phyloP scores from a whole-genome alignment of 2,797 vertebrate species.

The Cryptoblepharus egeriae region DNA sequence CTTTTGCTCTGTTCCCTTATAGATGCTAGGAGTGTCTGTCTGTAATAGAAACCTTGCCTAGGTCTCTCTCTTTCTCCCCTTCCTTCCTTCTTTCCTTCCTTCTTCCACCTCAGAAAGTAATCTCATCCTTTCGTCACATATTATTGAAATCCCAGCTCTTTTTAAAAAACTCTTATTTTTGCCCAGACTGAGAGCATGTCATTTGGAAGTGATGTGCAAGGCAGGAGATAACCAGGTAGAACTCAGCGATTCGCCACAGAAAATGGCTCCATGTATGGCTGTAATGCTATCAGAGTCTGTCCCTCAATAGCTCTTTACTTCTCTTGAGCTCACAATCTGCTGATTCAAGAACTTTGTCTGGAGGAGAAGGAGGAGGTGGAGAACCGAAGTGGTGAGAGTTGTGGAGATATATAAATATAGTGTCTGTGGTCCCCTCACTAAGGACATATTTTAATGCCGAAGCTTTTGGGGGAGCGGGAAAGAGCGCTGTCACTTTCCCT shows the following conservation, averaged over 20 bases:
- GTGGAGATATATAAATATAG: constrained; percentile 75
- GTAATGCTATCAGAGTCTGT: constrained; percentile 83
- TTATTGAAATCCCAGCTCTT: constrained; percentile 85
- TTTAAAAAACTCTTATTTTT: constrained; percentile 81
- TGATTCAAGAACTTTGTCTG: constrained; percentile 83
- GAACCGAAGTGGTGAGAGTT: constrained; percentile 66
- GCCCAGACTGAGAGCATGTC: constrained; percentile 85
- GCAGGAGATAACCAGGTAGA: constrained; percentile 87
- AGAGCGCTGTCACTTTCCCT: constrained; percentile 51
- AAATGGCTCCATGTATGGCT: constrained; percentile 84
- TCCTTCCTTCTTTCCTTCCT: constrained; percentile 63
- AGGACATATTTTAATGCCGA: constrained; percentile 74
- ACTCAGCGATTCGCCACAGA: constrained; percentile 86
- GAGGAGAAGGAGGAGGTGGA: constrained; percentile 64
- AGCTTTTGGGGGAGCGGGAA: constrained; percentile 32
- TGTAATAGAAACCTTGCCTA: constrained; percentile 53
- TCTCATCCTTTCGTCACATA: constrained; percentile 85
- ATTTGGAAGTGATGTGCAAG: constrained; percentile 86
- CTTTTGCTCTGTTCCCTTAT: constrained; percentile 30
- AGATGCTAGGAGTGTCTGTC: constrained; percentile 32
- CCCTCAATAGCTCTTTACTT: constrained; percentile 83
- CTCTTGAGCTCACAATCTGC: constrained; percentile 80
- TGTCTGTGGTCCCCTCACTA: constrained; percentile 54
- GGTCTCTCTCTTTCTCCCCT: neutral
- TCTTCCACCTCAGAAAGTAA: constrained; percentile 82